Evolutionary conservation across 2,113 vertebrate genomes (phyloP).

Genomic region (Plecturocebus donacophilus): DNA sequence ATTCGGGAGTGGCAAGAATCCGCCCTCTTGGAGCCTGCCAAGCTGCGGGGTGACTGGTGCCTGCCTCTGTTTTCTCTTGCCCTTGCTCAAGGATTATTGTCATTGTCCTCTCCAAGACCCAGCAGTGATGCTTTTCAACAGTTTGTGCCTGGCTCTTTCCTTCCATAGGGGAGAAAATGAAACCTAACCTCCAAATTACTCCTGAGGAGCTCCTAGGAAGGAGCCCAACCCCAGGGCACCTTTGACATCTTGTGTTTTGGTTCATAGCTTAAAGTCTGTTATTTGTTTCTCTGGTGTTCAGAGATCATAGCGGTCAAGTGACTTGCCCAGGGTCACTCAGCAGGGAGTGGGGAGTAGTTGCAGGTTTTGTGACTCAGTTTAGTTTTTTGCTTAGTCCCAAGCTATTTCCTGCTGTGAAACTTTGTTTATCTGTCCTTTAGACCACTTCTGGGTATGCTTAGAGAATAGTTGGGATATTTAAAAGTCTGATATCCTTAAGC

Average conservation of each 20-base stretch:
- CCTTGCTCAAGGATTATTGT: background rate
- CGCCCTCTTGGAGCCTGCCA: background rate
- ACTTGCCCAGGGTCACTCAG: background rate
- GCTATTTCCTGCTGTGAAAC: background rate
- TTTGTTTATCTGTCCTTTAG: conserved; percentile 29
- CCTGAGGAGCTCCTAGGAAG: background rate
- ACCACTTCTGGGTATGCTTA: background rate
- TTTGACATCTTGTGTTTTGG: background rate
- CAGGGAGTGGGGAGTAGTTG: background rate
- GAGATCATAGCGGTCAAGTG: background rate
- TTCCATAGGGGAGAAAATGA: background rate
- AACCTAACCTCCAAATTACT: background rate
- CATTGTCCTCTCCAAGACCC: background rate
- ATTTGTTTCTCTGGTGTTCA: background rate
- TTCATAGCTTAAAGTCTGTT: background rate
- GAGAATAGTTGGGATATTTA: background rate
- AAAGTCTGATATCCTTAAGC: background rate
- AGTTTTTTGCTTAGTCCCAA: background rate
- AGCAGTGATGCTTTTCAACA: background rate
- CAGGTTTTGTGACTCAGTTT: background rate
- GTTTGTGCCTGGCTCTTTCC: background rate
- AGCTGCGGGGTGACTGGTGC: background rate
- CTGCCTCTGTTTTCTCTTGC: background rate
- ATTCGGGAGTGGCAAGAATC: background rate
- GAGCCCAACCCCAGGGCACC: background rate